Evolutionary conservation across 1,140 invertebrate genomes (phyloP).

Genomic region (Drosophila suzukii): DNA sequence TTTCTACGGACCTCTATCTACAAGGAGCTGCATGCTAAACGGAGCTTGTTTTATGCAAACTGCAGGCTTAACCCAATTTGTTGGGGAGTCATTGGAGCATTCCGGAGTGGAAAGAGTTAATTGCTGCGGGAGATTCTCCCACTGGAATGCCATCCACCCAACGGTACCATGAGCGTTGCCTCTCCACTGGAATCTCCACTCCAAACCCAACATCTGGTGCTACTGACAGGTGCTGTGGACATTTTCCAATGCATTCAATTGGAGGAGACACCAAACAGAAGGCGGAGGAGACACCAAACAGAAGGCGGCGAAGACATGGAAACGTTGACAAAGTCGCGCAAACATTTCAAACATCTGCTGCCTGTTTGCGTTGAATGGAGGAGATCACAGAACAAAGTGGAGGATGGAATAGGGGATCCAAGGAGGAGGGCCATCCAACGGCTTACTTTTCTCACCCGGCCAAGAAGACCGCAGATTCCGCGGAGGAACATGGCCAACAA

Average conservation of each 20-base stretch:
- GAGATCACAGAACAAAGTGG: slow-evolving; percentile 9
- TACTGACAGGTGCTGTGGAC: slow-evolving; percentile 67
- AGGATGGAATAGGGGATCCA: neutral
- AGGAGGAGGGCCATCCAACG: slow-evolving; percentile 28
- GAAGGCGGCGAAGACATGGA: slow-evolving; percentile 26
- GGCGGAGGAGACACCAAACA: slow-evolving; percentile 25
- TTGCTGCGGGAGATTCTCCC: slow-evolving; percentile 29
- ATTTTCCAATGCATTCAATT: slow-evolving; percentile 65
- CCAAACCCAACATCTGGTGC: slow-evolving; percentile 11
- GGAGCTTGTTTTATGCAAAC: slow-evolving; percentile 55
- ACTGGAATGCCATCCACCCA: slow-evolving; percentile 28
- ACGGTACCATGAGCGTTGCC: slow-evolving; percentile 48
- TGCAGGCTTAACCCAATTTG: slow-evolving; percentile 61
- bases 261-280: slow-evolving; percentile 31
- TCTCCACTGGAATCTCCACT: slow-evolving; percentile 5
- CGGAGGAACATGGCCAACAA: slow-evolving; percentile 63
- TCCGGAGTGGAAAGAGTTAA: slow-evolving; percentile 43
- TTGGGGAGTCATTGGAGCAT: slow-evolving; percentile 25
- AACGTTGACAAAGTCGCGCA: slow-evolving; percentile 66
- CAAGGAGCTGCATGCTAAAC: slow-evolving; percentile 25
- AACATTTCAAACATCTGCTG: slow-evolving; percentile 74
- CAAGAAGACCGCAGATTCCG: slow-evolving; percentile 48
- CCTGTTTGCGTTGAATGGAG: slow-evolving; percentile 47
- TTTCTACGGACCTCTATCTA: slow-evolving; percentile 48
- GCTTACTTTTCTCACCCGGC: slow-evolving; percentile 72